These are phyloP conservation scores for Streblospio benedicti DNA, from an alignment of 1,140 invertebrate genomes.

Conservation along the genomic window DNA sequence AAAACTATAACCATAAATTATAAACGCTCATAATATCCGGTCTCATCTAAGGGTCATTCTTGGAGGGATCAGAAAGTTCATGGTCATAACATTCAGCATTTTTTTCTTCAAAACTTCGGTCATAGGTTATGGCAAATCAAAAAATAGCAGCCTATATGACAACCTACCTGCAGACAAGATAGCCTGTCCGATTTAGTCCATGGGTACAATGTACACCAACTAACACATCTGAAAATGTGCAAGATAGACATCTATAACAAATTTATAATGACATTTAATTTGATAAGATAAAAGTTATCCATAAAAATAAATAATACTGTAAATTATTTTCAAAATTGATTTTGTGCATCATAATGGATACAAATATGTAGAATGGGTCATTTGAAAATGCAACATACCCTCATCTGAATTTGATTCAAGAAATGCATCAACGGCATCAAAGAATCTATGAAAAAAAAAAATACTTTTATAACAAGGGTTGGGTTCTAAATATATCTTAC, in stretches of 20 bases:
- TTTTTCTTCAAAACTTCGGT: neutral
- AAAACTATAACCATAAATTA: conserved; percentile 20
- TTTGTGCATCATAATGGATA: too few species aligned
- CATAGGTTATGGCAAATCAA: too few species aligned
- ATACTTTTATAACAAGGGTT: conserved; percentile 6
- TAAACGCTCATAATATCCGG: neutral
- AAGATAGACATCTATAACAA: neutral
- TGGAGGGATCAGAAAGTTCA: too few species aligned
- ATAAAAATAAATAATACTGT: too few species aligned
- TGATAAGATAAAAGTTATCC: conserved; percentile 5
- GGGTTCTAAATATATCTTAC: neutral
- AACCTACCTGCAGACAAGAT: conserved; percentile 63
- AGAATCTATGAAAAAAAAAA: conserved; percentile 48
- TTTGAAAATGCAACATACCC: conserved; percentile 30
- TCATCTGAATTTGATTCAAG: conserved; percentile 29
- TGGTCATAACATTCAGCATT: neutral
- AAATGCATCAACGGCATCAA: conserved; percentile 47
- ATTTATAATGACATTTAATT: neutral
- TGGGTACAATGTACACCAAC: conserved; percentile 87
- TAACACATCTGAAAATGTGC: conserved; percentile 58
- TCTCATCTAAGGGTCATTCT: too few species aligned
- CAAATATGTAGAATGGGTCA: too few species aligned
- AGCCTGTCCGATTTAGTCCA: conserved; percentile 81
- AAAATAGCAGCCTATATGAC: neutral
- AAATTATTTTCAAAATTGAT: too few species aligned